phyloP scores from a whole-genome alignment of 2,113 vertebrate species.

The Burhinus oedicnemus region DNA sequence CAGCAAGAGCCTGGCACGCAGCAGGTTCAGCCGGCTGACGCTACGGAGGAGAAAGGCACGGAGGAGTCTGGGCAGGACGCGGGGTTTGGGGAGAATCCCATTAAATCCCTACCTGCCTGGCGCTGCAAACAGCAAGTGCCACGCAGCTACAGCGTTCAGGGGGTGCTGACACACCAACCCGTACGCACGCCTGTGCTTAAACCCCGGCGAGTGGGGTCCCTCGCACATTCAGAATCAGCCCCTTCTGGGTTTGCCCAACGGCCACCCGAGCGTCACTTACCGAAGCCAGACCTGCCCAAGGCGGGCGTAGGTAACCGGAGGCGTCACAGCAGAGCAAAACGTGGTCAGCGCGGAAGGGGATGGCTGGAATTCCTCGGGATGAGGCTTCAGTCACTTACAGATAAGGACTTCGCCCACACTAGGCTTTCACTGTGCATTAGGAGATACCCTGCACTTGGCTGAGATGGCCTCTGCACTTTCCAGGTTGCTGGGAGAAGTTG shows the following conservation, averaged over 20 bases:
- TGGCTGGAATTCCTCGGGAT: background rate
- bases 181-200: background rate
- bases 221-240: background rate
- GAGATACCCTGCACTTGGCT: background rate
- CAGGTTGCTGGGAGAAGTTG: background rate
- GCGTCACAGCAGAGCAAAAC: background rate
- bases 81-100: background rate
- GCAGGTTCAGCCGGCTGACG: background rate
- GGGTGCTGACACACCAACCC: background rate
- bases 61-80: fast-evolving
- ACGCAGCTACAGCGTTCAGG: background rate
- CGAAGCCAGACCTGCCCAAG: fast-evolving
- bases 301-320: fast-evolving
- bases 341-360: background rate
- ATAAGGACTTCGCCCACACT: background rate
- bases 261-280: background rate
- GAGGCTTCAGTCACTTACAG: background rate
- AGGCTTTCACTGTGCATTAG: background rate
- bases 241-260: background rate
- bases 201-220: background rate
- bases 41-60: background rate
- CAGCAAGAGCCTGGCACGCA: background rate
- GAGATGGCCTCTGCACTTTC: background rate
- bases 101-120: background rate
- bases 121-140: background rate